phyloP scores from a whole-genome alignment of 2,888 invertebrate species.

The Orthosia incerta region DNA sequence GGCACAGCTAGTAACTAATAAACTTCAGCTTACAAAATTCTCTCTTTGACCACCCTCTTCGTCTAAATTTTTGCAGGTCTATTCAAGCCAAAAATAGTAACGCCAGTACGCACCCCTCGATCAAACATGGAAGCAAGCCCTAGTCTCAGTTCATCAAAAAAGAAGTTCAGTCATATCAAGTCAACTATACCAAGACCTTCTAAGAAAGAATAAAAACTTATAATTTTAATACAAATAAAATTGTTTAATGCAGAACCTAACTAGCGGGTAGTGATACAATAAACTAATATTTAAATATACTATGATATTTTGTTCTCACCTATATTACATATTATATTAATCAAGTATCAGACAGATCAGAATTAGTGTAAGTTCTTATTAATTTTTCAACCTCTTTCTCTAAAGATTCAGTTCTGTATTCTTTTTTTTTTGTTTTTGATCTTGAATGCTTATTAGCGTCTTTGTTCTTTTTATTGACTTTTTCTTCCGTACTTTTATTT shows the following conservation, averaged over 20 bases:
- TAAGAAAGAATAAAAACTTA: conserved; percentile 77
- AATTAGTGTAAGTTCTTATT: conserved; percentile 74
- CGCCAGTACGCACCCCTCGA: conserved; percentile 74
- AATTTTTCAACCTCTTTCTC: conserved; percentile 85
- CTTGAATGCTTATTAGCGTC: conserved; percentile 70
- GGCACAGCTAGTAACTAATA: too few relatives aligned
- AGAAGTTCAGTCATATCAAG: conserved; percentile 85
- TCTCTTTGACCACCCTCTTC: not conserved
- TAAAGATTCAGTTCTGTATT: conserved; percentile 74
- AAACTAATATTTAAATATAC: conserved; percentile 61
- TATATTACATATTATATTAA: conserved; percentile 35
- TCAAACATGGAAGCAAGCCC: conserved; percentile 74
- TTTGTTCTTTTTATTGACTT: conserved; percentile 70
- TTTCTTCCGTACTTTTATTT: conserved; percentile 66
- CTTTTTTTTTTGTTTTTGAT: conserved; percentile 77
- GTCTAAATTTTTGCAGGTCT: conserved; percentile 73
- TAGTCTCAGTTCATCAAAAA: conserved; percentile 78
- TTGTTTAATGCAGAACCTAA: conserved; percentile 57
- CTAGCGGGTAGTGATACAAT: conserved; percentile 56
- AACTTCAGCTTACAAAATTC: too few relatives aligned
- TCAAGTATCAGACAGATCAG: conserved; percentile 75
- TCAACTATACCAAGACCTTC: conserved; percentile 85
- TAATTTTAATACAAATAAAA: conserved; percentile 35
- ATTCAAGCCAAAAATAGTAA: conserved; percentile 79
- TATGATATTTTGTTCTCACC: conserved; percentile 50